phyloP scores from a whole-genome alignment of 2,888 invertebrate species.

The Agriopis leucophaearia region DNA sequence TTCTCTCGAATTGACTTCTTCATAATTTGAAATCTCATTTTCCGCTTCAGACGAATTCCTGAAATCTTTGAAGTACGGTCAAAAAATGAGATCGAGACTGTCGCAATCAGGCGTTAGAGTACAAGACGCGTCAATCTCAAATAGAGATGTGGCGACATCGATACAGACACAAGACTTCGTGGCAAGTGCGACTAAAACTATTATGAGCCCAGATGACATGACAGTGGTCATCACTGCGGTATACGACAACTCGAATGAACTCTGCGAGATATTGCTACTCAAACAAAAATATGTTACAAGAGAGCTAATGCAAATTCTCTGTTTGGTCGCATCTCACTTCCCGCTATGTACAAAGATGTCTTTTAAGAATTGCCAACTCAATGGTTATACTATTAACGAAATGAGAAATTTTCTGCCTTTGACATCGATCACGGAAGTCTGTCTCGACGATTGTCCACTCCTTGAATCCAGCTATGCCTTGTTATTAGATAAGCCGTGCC shows the following conservation, averaged over 20 bases:
- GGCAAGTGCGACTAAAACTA: neutral
- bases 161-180: neutral
- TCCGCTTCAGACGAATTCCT: neutral
- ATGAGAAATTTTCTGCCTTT: neutral
- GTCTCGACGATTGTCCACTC: neutral
- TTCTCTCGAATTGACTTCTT: too few species aligned
- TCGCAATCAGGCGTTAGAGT: neutral
- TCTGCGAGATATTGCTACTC: neutral
- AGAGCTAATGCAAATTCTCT: neutral
- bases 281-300: neutral
- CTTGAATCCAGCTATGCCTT: neutral
- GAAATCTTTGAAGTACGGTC: neutral
- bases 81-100: neutral
- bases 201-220: neutral
- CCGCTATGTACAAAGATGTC: neutral
- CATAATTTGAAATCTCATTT: neutral
- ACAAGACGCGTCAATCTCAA: neutral
- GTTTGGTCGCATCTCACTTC: neutral
- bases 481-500: neutral
- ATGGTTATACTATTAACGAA: neutral
- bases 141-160: neutral
- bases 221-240: neutral
- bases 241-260: neutral
- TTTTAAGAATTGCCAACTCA: neutral
- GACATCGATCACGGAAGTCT: neutral